These are phyloP conservation scores for Tragelaphus strepsiceros DNA, from an alignment of 2,113 vertebrate species.

Conservation along the genomic window DNA sequence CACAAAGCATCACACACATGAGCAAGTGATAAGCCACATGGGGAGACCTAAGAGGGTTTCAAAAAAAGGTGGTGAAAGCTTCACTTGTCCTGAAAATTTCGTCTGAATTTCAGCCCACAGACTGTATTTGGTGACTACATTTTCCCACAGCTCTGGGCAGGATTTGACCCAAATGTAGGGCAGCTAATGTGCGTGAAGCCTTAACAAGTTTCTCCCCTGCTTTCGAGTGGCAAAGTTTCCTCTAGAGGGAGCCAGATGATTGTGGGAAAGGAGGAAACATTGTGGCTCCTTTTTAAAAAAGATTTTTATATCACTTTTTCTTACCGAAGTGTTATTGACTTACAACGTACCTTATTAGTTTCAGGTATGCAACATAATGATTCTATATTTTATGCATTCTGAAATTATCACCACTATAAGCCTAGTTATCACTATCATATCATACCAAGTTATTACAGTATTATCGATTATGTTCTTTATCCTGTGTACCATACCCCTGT, in stretches of 20 bases:
- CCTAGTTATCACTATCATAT: neutral
- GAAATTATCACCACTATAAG: neutral
- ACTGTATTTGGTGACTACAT: neutral
- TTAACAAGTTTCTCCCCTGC: neutral
- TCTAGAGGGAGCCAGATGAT: slow-evolving; percentile 51
- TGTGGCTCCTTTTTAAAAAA: accelerated
- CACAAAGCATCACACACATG: neutral
- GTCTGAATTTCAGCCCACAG: neutral
- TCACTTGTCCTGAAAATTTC: neutral
- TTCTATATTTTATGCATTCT: neutral
- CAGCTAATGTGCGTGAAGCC: neutral
- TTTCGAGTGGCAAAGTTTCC: neutral
- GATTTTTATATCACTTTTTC: neutral
- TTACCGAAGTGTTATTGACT: neutral
- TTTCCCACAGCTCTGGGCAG: neutral
- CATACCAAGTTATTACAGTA: neutral
- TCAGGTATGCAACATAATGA: neutral
- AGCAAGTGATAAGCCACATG: neutral
- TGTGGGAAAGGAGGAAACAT: neutral
- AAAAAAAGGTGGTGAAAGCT: neutral
- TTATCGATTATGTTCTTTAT: neutral
- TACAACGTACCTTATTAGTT: neutral
- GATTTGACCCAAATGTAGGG: neutral
- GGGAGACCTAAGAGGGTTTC: neutral
- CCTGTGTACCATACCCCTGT: neutral